Evolutionary conservation across 2,113 vertebrate species (phyloP).

Genomic region (Lepisosteus osseus): DNA sequence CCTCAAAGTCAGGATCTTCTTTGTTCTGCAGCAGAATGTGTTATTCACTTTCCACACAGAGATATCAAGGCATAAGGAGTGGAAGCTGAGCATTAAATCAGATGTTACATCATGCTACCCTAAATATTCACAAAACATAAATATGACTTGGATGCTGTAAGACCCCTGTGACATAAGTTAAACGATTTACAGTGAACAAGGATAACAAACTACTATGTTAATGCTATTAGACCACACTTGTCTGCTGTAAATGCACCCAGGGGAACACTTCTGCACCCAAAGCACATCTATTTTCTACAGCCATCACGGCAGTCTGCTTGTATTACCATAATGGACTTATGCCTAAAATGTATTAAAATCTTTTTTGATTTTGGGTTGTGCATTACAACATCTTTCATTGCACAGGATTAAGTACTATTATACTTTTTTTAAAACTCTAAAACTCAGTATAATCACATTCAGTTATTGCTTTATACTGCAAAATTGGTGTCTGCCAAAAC

Average conservation of each 20-base stretch:
- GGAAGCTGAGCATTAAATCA: background rate
- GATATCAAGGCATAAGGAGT: too few relatives aligned
- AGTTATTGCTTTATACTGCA: too few relatives aligned
- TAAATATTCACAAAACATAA: constrained; percentile 17
- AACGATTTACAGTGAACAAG: constrained; percentile 43
- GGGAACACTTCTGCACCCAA: constrained; percentile 23
- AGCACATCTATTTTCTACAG: constrained; percentile 6
- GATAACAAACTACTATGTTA: constrained; percentile 47
- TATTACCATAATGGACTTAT: constrained; percentile 16
- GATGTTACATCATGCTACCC: background rate
- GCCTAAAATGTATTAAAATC: background rate
- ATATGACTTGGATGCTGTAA: constrained; percentile 21
- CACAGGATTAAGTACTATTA: too few relatives aligned
- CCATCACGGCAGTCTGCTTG: background rate
- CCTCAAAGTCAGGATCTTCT: too few relatives aligned
- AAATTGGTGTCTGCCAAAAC: too few relatives aligned
- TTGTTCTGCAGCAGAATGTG: too few relatives aligned
- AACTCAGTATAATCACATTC: too few relatives aligned
- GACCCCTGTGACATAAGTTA: constrained; percentile 21
- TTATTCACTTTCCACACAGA: too few relatives aligned
- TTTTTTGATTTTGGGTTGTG: background rate
- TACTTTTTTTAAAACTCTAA: too few relatives aligned
- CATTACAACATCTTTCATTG: background rate
- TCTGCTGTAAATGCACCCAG: constrained; percentile 37
- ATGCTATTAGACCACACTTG: constrained; percentile 38